Percentiles rank a stretch among this genome's conserved stretches.
phyloP scores from a whole-genome alignment of 2,888 invertebrate genomes.

The Timema cristinae region DNA sequence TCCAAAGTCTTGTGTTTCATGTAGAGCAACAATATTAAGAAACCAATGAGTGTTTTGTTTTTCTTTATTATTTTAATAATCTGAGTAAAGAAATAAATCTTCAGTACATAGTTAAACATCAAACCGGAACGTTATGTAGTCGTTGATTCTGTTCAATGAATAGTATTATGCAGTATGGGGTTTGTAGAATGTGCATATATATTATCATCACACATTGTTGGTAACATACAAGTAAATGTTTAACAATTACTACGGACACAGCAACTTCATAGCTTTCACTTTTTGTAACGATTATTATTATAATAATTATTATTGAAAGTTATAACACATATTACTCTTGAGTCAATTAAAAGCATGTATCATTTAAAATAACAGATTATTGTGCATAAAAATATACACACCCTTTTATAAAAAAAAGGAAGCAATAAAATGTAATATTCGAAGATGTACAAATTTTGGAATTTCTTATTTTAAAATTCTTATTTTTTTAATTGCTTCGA shows the following conservation, averaged over 20 bases:
- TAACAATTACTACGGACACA: conserved; percentile 15
- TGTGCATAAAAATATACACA: conserved; percentile 26
- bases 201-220: too few relatives aligned
- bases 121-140: conserved; percentile 13
- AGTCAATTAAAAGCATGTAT: conserved; percentile 22
- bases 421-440: conserved; percentile 19
- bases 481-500: conserved; percentile 14
- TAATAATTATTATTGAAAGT: conserved; percentile 16
- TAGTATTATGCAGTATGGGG: conserved; percentile 13
- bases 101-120: conserved; percentile 15
- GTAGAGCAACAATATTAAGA: too few relatives aligned
- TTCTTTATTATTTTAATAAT: conserved; percentile 7
- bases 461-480: conserved; percentile 18
- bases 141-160: conserved; percentile 4
- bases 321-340: conserved; percentile 15
- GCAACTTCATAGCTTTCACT: not conserved
- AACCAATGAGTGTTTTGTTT: too few relatives aligned
- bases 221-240: conserved; percentile 11
- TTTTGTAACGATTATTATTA: conserved; percentile 15
- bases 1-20: too few relatives aligned
- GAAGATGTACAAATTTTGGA: conserved; percentile 21
- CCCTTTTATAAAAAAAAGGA: conserved; percentile 24
- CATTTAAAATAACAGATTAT: conserved; percentile 26
- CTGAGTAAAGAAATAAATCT: conserved; percentile 17
- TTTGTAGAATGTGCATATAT: conserved; percentile 9